phyloP scores from a whole-genome alignment of 2,888 invertebrate species.

The Drepana falcataria region DNA sequence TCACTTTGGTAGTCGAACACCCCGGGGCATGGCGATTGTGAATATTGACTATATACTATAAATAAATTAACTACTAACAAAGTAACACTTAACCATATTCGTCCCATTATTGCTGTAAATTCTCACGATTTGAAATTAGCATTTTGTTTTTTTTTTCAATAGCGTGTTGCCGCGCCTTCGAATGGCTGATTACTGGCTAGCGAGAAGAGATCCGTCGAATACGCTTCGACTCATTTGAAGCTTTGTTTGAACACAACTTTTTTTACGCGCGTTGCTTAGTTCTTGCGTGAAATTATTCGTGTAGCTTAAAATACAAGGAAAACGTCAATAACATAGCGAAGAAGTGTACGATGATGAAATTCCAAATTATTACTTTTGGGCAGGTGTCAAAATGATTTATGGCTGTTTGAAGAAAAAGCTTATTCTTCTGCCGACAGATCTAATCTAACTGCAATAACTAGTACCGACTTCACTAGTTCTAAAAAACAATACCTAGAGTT shows the following conservation, averaged over 20 bases:
- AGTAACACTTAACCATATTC: slow-evolving; percentile 19
- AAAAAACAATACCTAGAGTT: no score
- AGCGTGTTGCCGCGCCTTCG: slow-evolving; percentile 32
- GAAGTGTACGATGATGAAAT: no score
- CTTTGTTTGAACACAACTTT: not conserved
- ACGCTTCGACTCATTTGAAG: not conserved
- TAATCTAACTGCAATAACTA: no score
- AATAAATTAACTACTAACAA: slow-evolving; percentile 30
- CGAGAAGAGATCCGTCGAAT: not conserved
- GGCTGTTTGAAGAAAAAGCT: no score
- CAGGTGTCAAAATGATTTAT: no score
- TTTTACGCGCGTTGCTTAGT: not conserved
- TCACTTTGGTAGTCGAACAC: slow-evolving; percentile 50
- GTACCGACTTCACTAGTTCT: no score
- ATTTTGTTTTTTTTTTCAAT: slow-evolving; percentile 16
- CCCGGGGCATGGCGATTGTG: slow-evolving; percentile 51
- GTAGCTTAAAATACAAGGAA: no score
- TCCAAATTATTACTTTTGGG: no score
- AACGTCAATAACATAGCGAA: no score
- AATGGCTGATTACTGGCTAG: slow-evolving; percentile 31
- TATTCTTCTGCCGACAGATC: no score
- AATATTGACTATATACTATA: slow-evolving; percentile 30
- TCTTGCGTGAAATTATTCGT: no score
- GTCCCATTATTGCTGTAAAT: slow-evolving; percentile 11
- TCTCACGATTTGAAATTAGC: slow-evolving; percentile 14